phyloP scores from a whole-genome alignment of 2,797 vertebrate species.

The Semotilus atromaculatus region DNA sequence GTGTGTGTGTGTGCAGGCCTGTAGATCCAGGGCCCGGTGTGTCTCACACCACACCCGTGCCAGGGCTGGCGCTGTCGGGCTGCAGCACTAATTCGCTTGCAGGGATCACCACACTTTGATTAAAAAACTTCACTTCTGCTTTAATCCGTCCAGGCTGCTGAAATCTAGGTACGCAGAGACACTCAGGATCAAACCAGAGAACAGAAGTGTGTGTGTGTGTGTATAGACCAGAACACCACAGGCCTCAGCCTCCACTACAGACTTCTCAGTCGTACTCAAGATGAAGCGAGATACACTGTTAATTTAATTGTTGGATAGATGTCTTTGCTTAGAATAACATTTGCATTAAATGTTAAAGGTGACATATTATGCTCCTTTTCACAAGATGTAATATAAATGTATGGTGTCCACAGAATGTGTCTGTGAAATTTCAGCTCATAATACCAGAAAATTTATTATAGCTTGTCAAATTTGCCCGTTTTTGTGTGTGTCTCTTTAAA shows the following conservation, averaged over 20 bases:
- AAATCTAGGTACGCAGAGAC: constrained; percentile 50
- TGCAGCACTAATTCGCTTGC: constrained; percentile 59
- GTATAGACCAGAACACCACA: too few relatives aligned
- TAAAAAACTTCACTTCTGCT: constrained; percentile 59
- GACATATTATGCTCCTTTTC: too few relatives aligned
- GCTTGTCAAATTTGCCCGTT: too few relatives aligned
- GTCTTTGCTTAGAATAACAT: background rate
- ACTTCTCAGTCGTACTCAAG: too few relatives aligned
- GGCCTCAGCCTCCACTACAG: too few relatives aligned
- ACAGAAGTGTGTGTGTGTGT: background rate
- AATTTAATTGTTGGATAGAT: background rate
- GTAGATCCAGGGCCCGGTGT: constrained; percentile 74
- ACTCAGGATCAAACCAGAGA: background rate
- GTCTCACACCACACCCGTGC: constrained; percentile 83
- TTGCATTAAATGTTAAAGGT: background rate
- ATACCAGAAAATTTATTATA: too few relatives aligned
- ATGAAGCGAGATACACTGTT: background rate
- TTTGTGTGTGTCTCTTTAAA: too few relatives aligned
- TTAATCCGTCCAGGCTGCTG: constrained; percentile 53
- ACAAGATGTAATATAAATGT: too few relatives aligned
- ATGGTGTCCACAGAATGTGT: too few relatives aligned
- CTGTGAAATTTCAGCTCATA: too few relatives aligned
- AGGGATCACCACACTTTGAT: constrained; percentile 62
- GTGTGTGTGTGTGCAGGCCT: constrained; percentile 68
- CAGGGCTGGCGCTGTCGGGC: constrained; percentile 72